Evolutionary conservation across 2,888 invertebrate species (phyloP).

Genomic region (Xanthia togata): DNA sequence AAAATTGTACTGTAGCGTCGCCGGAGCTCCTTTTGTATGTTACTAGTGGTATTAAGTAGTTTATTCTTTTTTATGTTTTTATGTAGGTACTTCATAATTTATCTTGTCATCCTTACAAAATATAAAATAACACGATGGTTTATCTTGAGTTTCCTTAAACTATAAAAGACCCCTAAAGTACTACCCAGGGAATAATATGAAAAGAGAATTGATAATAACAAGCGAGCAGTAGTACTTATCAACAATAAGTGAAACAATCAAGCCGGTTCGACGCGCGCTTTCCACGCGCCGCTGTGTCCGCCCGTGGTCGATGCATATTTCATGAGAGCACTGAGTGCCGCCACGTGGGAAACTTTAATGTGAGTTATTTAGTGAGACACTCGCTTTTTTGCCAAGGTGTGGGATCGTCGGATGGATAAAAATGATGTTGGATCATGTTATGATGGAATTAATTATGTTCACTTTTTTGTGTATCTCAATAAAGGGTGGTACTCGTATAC

Average conservation of each 20-base stretch:
- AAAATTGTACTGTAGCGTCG: not conserved
- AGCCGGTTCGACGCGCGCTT: slow-evolving; percentile 39
- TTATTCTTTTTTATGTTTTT: too few species aligned
- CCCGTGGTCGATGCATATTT: slow-evolving; percentile 39
- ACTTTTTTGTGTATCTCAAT: not conserved
- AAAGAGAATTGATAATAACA: slow-evolving; percentile 2
- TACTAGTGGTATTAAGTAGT: too few species aligned
- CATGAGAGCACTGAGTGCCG: slow-evolving; percentile 43
- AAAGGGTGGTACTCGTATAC: too few species aligned
- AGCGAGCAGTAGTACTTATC: slow-evolving; percentile 17
- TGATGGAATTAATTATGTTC: not conserved
- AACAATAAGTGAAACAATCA: slow-evolving; percentile 48
- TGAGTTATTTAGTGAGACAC: slow-evolving; percentile 44
- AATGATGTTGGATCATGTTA: slow-evolving; percentile 1
- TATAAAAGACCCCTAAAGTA: too few species aligned
- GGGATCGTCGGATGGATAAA: not conserved
- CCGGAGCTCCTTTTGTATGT: too few species aligned
- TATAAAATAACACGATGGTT: too few species aligned
- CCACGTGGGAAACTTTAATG: slow-evolving; percentile 46
- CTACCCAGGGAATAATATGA: too few species aligned
- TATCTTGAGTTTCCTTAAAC: too few species aligned
- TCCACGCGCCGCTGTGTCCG: slow-evolving; percentile 27
- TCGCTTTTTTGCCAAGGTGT: slow-evolving; percentile 21
- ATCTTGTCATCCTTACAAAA: too few species aligned
- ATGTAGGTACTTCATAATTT: too few species aligned